Conservation (phyloP, 1,140 invertebrate genomes). For the Cotesia typhae region DNA sequence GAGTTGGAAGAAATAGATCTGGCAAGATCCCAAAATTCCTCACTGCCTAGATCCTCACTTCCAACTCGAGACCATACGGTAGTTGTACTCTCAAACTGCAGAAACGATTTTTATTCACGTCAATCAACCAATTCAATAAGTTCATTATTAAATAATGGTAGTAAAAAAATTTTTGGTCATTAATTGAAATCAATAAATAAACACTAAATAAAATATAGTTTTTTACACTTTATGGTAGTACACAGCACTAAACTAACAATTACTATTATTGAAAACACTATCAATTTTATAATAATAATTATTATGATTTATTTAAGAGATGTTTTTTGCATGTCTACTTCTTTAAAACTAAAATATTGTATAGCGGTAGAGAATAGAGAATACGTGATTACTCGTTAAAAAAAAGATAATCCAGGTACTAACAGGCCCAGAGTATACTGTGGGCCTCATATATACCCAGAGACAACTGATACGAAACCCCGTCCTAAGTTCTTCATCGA, state of each 20-base stretch:
- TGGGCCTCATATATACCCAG: constrained; percentile 60
- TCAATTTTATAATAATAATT: neutral
- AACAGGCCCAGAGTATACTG: constrained; percentile 46
- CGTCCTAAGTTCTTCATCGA: constrained; percentile 56
- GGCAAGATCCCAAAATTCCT: constrained; percentile 62
- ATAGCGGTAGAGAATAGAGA: neutral
- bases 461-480: constrained; percentile 57
- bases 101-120: constrained; percentile 21
- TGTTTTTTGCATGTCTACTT: neutral
- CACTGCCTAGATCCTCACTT: constrained; percentile 75
- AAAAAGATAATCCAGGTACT: constrained; percentile 53
- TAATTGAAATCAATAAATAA: neutral
- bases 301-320: neutral
- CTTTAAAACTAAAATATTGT: constrained; percentile 6
- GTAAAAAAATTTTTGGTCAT: neutral
- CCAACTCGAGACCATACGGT: constrained; percentile 69
- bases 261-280: neutral
- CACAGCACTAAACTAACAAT: constrained; percentile 6
- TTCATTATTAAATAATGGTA: neutral
- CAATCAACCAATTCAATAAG: neutral
- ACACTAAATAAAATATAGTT: neutral
- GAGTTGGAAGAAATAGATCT: constrained; percentile 85
- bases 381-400: constrained; percentile 20
- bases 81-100: constrained; percentile 26
- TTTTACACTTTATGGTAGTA: neutral